Conservation (phyloP, 2,888 invertebrate genomes). For the Mylabris sibirica region DNA sequence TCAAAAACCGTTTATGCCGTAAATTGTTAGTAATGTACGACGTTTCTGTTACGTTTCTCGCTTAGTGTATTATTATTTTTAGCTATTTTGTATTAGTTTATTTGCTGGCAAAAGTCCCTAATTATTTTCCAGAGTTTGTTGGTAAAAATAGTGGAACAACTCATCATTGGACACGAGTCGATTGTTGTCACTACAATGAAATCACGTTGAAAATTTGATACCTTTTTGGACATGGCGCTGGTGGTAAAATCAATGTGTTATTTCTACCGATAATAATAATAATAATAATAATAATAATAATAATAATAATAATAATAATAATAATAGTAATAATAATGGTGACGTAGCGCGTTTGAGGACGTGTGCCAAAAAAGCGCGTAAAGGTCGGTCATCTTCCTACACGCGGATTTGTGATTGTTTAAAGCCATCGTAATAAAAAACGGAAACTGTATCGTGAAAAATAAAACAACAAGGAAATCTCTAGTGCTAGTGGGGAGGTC, state of each 20-base stretch:
- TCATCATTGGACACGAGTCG: slow-evolving; percentile 47
- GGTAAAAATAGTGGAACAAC: slow-evolving; percentile 48
- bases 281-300: slow-evolving; percentile 23
- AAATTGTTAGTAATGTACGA: slow-evolving; percentile 30
- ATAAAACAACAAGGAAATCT: slow-evolving; percentile 9
- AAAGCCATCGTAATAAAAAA: slow-evolving; percentile 11
- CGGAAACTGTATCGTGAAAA: slow-evolving; percentile 14
- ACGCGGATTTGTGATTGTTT: slow-evolving; percentile 11
- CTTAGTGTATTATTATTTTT: slow-evolving; percentile 35
- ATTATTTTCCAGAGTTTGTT: slow-evolving; percentile 45
- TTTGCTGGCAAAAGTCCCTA: slow-evolving; percentile 42
- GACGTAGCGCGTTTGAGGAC: slow-evolving; percentile 35
- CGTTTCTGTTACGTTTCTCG: slow-evolving; percentile 24
- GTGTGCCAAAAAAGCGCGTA: slow-evolving; percentile 41
- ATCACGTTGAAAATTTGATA: slow-evolving; percentile 48
- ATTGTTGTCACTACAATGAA: slow-evolving; percentile 40
- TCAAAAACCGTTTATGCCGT: slow-evolving; percentile 32
- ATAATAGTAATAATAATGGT: slow-evolving; percentile 35
- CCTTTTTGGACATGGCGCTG: slow-evolving; percentile 45
- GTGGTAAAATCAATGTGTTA: slow-evolving; percentile 39
- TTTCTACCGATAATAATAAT: not conserved
- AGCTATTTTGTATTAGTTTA: slow-evolving; percentile 22
- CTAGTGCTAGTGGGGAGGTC: slow-evolving; percentile 8
- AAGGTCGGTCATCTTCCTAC: slow-evolving; percentile 26
- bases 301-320: slow-evolving; percentile 21